phyloP scores from a whole-genome alignment of 2,113 vertebrate species.

The Prietella phreatophila region DNA sequence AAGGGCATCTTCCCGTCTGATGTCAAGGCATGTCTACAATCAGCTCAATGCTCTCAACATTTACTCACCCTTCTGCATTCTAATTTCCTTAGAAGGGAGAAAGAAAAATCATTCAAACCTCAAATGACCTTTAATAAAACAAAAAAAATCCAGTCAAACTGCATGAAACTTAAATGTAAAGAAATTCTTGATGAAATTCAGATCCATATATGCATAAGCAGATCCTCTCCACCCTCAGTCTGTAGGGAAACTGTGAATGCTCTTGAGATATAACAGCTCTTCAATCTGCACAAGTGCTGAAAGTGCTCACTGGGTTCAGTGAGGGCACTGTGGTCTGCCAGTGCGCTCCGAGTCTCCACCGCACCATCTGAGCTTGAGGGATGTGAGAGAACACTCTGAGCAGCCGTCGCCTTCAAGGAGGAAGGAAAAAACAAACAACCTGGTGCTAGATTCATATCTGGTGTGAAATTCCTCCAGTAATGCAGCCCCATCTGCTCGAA shows the following conservation, averaged over 20 bases:
- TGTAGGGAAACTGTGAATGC: not conserved
- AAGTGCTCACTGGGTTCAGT: not conserved
- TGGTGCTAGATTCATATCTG: conserved; percentile 70
- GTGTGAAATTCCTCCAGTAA: conserved; percentile 65
- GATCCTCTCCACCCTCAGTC: not conserved
- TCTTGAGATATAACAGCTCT: not conserved
- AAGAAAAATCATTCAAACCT: not conserved
- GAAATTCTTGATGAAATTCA: not conserved
- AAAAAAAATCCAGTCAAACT: not conserved
- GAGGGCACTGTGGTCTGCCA: conserved; percentile 16
- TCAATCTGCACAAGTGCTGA: not conserved
- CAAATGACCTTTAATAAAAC: not conserved
- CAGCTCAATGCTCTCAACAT: conserved; percentile 17
- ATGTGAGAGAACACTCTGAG: conserved; percentile 63
- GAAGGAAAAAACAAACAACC: conserved; percentile 57
- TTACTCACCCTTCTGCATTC: conserved; percentile 17
- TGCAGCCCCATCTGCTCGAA: conserved; percentile 68
- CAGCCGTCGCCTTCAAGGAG: conserved; percentile 47
- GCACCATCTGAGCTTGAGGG: conserved; percentile 56
- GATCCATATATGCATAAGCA: not conserved
- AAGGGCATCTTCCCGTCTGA: conserved; percentile 33
- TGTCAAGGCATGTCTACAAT: conserved; percentile 19
- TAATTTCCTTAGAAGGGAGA: not conserved
- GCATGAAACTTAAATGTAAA: not conserved
- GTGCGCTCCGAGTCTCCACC: conserved; percentile 14